Evolutionary conservation across 2,888 invertebrate genomes (phyloP).

Genomic region (Bombyx huttoni): DNA sequence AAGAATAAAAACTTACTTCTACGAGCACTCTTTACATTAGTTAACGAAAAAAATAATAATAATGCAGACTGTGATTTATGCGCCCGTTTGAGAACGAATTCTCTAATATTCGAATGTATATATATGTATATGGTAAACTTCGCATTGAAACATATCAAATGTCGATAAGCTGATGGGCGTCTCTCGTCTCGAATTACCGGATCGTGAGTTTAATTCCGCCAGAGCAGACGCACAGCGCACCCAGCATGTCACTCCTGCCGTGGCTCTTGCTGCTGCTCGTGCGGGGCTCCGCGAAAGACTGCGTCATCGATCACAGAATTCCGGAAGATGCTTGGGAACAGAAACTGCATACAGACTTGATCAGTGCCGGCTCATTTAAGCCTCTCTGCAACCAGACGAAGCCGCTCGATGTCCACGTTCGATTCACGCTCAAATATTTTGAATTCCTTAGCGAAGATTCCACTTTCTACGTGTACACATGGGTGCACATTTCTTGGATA

Average conservation of each 20-base stretch:
- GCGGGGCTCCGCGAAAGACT: slow-evolving; percentile 3
- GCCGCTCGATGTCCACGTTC: slow-evolving; percentile 9
- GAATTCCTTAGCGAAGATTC: slow-evolving; percentile 16
- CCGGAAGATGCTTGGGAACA: slow-evolving; percentile 14
- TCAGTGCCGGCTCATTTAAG: slow-evolving; percentile 2
- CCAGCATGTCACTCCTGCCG: neutral
- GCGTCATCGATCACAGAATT: slow-evolving; percentile 8
- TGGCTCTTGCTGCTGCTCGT: neutral
- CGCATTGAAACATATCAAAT: no score
- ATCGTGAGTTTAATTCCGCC: no score
- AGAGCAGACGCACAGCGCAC: no score
- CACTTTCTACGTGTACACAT: slow-evolving; percentile 13
- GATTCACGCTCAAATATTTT: slow-evolving; percentile 22
- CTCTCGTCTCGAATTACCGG: no score
- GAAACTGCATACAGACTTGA: slow-evolving; percentile 10
- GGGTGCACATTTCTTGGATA: slow-evolving; percentile 15
- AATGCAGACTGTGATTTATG: no score
- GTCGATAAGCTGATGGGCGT: no score
- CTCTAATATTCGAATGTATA: no score
- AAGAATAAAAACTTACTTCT: no score
- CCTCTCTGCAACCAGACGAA: slow-evolving; percentile 4
- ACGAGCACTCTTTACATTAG: no score
- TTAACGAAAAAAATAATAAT: no score
- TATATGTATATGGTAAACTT: no score
- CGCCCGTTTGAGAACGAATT: no score